Evolutionary conservation across 2,888 invertebrate species (phyloP).

Genomic region (Drosophila stalkeri): DNA sequence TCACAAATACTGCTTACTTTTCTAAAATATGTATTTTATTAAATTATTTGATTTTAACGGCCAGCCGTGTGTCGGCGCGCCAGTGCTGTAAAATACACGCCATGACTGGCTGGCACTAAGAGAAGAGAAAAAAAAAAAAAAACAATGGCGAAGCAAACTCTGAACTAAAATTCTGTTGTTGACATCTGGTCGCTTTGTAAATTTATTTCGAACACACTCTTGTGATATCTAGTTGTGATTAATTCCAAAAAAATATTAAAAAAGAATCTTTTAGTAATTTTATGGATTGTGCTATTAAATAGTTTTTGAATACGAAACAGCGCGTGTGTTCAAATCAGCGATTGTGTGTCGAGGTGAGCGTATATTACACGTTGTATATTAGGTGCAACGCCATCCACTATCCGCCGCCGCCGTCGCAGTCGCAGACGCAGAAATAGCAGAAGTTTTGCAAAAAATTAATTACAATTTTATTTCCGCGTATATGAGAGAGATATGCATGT

Average conservation of each 20-base stretch:
- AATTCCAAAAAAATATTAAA: constrained; percentile 41
- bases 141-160: constrained; percentile 75
- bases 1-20: not conserved
- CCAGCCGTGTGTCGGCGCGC: constrained; percentile 4
- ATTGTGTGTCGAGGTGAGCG: constrained; percentile 66
- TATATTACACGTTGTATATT: constrained; percentile 49
- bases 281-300: constrained; percentile 69
- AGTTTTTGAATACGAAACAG: constrained; percentile 34
- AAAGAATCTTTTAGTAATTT: constrained; percentile 46
- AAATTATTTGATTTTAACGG: constrained; percentile 48
- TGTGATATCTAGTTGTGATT: constrained; percentile 79
- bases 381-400: constrained; percentile 26
- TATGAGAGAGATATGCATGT: constrained; percentile 26
- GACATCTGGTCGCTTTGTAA: constrained; percentile 79
- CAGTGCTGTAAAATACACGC: constrained; percentile 56
- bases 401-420: constrained; percentile 3
- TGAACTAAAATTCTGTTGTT: constrained; percentile 71
- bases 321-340: constrained; percentile 48
- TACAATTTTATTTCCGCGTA: constrained; percentile 72
- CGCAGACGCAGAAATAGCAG: constrained; percentile 1
- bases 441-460: constrained; percentile 46
- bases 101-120: constrained; percentile 55
- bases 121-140: constrained; percentile 40
- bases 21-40: constrained; percentile 9
- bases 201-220: constrained; percentile 60